Base-by-base conservation (phyloP, 2,797 vertebrate species). In the Coregonus suidteri region DNA sequence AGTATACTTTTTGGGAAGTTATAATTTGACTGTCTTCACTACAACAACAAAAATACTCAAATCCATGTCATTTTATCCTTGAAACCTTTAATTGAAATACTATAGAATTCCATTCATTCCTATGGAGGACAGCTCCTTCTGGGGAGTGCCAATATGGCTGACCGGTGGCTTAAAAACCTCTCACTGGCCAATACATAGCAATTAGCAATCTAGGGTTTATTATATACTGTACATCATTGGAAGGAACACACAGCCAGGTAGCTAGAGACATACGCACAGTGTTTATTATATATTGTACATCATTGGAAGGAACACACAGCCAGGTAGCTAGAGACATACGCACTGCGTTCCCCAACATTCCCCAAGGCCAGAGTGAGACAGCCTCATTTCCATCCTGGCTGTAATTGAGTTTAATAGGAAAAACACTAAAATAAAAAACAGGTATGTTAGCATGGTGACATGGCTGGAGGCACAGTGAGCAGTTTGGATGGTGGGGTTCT, bases 221-320 rank as follows among this genome's bases (percentile, higher is more conserved):
- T 47, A 47, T 7, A 7, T 41, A 47, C 9, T 47, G 41, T 47
- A 47, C 41, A 47, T 47, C 41, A 47, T 47, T 47, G 56, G 56
- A n/a, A 59, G 53, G 51, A 7, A 74, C 73, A 74, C 73, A 64
- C 73, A 74, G 0, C 9, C 56, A 56, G 3, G 25, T 52, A 73
- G 20, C 13, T 20, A 31, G 25, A 65, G 11, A 30, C 18, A 56
- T 56, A 56, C 4, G 56, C 56, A 31, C 64, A 34, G 64, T 4
- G 13, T 31, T 31, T 25, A 25, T 25, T 25, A 41, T 9, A 2
- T 41, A 47, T 2, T 47, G 41, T 47, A 47, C 41, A 47, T 47
- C 41, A 47, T 47, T 47, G 56, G 56, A n/a, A 59, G 53, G 51
- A 7, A 74, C 73, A 74, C 73, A 64, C 73, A 74, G 0, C 9